These are phyloP conservation scores for Limnephilus rhombicus DNA, from an alignment of 2,888 invertebrate genomes.

Conservation along the genomic window DNA sequence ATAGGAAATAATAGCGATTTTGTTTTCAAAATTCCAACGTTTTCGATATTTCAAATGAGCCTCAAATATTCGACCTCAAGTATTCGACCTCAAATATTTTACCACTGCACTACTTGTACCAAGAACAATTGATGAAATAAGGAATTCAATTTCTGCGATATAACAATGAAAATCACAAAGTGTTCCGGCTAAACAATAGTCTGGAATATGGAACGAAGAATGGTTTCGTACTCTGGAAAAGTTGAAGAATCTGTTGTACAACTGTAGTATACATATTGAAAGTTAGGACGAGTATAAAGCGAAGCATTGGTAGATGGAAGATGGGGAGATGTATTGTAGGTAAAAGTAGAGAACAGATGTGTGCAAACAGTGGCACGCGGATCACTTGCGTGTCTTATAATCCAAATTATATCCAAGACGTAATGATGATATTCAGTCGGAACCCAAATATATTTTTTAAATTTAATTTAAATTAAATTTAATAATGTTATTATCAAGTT, in stretches of 20 bases:
- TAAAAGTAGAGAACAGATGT: not conserved
- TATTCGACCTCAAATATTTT: too few relatives aligned
- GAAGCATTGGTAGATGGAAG: not conserved
- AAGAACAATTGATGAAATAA: too few relatives aligned
- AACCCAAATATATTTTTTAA: too few relatives aligned
- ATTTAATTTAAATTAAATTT: too few relatives aligned
- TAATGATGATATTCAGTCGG: too few relatives aligned
- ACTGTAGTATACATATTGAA: not conserved
- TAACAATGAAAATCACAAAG: not conserved
- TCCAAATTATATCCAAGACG: too few relatives aligned
- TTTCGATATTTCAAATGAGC: too few relatives aligned
- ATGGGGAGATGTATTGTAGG: not conserved
- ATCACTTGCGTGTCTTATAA: not conserved
- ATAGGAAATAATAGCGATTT: too few relatives aligned
- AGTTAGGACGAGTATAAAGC: not conserved
- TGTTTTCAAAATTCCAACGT: too few relatives aligned
- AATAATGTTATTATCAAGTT: too few relatives aligned
- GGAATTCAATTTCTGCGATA: not conserved
- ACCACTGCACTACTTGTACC: too few relatives aligned
- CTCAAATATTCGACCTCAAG: too few relatives aligned
- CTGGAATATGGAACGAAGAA: not conserved
- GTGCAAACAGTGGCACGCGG: not conserved
- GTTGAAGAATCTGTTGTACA: not conserved
- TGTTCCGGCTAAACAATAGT: not conserved
- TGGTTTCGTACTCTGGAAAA: not conserved